Evolutionary conservation across 2,888 invertebrate genomes (phyloP).

Genomic region (Chymomyza amoena): DNA sequence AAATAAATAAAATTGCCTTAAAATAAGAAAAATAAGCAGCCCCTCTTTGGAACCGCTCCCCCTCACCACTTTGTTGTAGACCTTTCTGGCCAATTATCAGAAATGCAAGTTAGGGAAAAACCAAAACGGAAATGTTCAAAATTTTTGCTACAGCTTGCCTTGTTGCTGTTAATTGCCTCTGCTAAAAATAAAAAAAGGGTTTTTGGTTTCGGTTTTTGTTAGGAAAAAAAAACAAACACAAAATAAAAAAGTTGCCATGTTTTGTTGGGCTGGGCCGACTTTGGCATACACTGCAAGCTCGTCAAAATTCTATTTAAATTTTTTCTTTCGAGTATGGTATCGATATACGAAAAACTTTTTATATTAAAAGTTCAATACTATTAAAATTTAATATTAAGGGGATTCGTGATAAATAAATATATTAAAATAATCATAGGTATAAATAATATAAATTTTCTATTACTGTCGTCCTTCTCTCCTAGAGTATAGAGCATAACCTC

Average conservation of each 20-base stretch:
- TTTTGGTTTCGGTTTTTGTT: not conserved
- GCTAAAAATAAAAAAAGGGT: not conserved
- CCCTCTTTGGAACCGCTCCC: slow-evolving; percentile 19
- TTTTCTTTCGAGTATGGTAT: too few relatives aligned
- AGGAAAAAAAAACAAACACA: not conserved
- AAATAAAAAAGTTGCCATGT: not conserved
- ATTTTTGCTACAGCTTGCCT: slow-evolving; percentile 34
- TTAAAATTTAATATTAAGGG: too few relatives aligned
- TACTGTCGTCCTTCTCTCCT: too few relatives aligned
- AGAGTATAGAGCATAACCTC: too few relatives aligned
- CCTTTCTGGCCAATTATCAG: slow-evolving; percentile 44
- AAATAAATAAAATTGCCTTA: slow-evolving; percentile 35
- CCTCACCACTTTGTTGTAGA: slow-evolving; percentile 9
- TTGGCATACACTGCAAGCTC: not conserved
- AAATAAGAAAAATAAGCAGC: not conserved
- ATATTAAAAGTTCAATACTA: too few relatives aligned
- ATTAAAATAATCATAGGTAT: too few relatives aligned
- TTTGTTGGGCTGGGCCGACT: not conserved
- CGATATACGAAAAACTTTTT: too few relatives aligned
- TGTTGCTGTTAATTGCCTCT: slow-evolving; percentile 32
- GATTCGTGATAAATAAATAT: too few relatives aligned
- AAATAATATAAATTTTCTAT: too few relatives aligned
- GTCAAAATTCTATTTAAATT: too few relatives aligned
- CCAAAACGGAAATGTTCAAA: slow-evolving; percentile 34
- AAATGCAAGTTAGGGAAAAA: not conserved